Evolutionary conservation across 1,140 invertebrate species (phyloP).

Genomic region (Parapsyche elsis): DNA sequence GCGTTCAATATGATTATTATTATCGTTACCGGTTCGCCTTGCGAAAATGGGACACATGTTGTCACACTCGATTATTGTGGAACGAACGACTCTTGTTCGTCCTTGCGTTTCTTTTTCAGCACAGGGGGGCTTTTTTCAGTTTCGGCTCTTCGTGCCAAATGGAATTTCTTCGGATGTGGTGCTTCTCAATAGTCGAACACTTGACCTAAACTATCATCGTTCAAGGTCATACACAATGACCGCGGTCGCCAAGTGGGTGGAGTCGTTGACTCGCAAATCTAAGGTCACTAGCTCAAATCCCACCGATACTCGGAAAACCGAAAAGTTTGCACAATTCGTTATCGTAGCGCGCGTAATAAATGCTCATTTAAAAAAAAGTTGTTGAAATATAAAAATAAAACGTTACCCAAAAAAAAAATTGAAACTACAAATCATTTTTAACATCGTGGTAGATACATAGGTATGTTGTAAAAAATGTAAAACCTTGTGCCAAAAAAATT

Average conservation of each 20-base stretch:
- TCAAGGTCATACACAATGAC: constrained; percentile 2
- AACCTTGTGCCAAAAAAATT: too few species aligned
- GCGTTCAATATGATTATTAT: too few species aligned
- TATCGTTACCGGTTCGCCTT: background rate
- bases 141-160: too few species aligned
- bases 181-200: background rate
- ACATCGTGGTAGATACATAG: too few species aligned
- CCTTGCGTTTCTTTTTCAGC: too few species aligned
- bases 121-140: too few species aligned
- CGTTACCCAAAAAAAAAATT: too few species aligned
- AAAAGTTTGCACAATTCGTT: background rate
- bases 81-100: too few species aligned
- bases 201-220: background rate
- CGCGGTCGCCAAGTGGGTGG: background rate
- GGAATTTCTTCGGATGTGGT: too few species aligned
- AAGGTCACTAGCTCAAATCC: constrained; percentile 16
- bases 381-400: background rate
- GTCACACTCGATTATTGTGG: too few species aligned
- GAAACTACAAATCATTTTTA: too few species aligned
- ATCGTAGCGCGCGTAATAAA: constrained; percentile 15
- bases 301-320: background rate
- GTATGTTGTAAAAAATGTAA: too few species aligned
- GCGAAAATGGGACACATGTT: background rate
- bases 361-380: background rate
- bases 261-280: constrained; percentile 5